A percentile compares a stretch with the other conserved stretches of the same genome.
phyloP scores from a whole-genome alignment of 1,140 invertebrate species.

The Drosophila leontia region DNA sequence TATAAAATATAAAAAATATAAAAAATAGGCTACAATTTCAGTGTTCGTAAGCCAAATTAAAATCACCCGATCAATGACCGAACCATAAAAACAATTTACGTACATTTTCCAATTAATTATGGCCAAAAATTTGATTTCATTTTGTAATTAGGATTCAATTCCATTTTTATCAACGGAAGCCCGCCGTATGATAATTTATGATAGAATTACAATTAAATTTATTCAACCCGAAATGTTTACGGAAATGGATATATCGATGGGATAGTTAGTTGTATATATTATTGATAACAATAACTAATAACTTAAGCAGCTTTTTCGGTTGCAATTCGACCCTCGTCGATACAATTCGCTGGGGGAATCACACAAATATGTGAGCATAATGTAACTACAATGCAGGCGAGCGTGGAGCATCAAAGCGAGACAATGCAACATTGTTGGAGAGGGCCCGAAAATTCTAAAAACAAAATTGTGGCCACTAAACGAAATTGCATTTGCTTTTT shows the following conservation, averaged over 20 bases:
- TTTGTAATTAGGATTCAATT: conserved; percentile 39
- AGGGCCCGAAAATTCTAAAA: conserved; percentile 64
- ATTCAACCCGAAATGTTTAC: conserved; percentile 32
- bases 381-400: conserved; percentile 60
- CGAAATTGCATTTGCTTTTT: conserved; percentile 66
- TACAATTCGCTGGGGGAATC: conserved; percentile 39
- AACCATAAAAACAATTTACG: conserved; percentile 31
- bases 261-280: conserved; percentile 39
- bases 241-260: conserved; percentile 17
- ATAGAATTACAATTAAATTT: conserved; percentile 45
- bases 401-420: conserved; percentile 24
- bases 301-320: conserved; percentile 56
- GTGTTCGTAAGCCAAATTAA: conserved; percentile 11
- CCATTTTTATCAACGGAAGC: conserved; percentile 34
- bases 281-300: conserved; percentile 62
- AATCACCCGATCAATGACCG: conserved; percentile 14
- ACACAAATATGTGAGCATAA: conserved; percentile 48
- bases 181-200: conserved; percentile 26
- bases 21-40: background rate
- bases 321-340: conserved; percentile 7
- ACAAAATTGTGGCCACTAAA: conserved; percentile 78
- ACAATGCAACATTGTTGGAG: conserved; percentile 65
- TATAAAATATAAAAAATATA: no score
- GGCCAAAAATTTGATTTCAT: conserved; percentile 29
- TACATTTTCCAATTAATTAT: conserved; percentile 40